Base-by-base conservation (phyloP, 1,140 invertebrate species). In the Bombus impatiens region DNA sequence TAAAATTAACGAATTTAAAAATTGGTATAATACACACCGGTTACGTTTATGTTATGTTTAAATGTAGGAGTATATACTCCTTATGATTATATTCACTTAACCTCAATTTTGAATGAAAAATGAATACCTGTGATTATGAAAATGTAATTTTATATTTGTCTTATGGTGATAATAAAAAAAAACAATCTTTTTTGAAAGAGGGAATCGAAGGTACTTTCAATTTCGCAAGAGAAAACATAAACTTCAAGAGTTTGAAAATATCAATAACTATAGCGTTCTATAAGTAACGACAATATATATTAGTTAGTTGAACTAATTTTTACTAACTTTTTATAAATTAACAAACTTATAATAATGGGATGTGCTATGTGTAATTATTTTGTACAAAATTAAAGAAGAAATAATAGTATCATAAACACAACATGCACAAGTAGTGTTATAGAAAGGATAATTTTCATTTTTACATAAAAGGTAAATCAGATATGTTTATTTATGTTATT, bases 51-150 rank as follows among this genome's bases (percentile, higher is more conserved):
- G 28, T 35, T 40, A 75, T 59, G 25, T 57, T 74, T 40, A 42
- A 47, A 12, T 40, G 25, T 13, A 32, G 57, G n/a, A 44, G 15
- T 37, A 28, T 22, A 28, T 22, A 40, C 42, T n/a, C 37, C 25
- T 62, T 35, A 47, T 53, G 44, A 79, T 84, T 79, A 53, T 72
- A 79, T 68, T 72, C 47, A 84, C 86, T 76, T 87, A 87, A 87
- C 86, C 86, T 87, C 86, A 84, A 84, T 76, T 75, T 84, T 67
- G 53, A 57, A 84, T 84, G 82, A 76, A 87, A 85, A 87, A 79
- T 87, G 85, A 83, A 83, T 86, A 81, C 79, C 79, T 86, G 71
- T 37, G 47, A 57, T 57, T 71, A 77, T 72, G 47, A 79, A 28
- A 57, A 76, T 40, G 32, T 71, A 84, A 84, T 79, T 67, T 84